Base-by-base conservation (phyloP, 1,140 invertebrate species). In the Drosophila miranda region DNA sequence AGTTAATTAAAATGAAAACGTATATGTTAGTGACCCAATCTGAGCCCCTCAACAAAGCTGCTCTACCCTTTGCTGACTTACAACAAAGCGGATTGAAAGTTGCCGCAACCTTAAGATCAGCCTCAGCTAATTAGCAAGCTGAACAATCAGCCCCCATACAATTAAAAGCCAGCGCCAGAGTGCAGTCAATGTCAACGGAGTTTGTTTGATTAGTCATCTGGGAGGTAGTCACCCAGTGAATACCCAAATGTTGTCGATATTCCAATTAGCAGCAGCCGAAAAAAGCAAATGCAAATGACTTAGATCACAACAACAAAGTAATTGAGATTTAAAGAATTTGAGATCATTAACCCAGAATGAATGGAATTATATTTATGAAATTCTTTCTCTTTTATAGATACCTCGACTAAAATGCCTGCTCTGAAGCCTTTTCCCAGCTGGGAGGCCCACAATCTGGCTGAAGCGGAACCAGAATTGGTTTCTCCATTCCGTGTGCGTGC, bases 401-500 rank as follows among this genome's bases (percentile, higher is more conserved):
- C 91, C 30, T 92, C 92, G 0, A 93, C 91, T 7, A 93, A 92
- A 67, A 95, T 94, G 44, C 95, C 95, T 1, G 92, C 92, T 16
- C 75, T 96, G 44, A 94, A 92, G 14, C 95, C 95, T 0, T 96
- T 95, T 77, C 95, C 95, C 2, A 95, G 93, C 51, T 96, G 95
- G 95, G 93, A 94, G 58, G 93, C 94, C 0, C 95, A 96, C 70
- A 90, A 91, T 19, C 89, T 91, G 2, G 68, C 51, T 0, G 92
- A 92, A 26, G 90, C 91, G 0, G 92, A 91, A 21, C 93, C 94
- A 2, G 95, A 95, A 78, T 93, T 96, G n/a, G 93, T 96, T 0
- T 96, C 95, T 0, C 94, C 95, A 0, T 96, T 95, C 88, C 91
- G 95, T 0, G 91, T 96, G 0, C 91, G 94, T 1, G 95, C 94